Base-by-base conservation (phyloP, 2,888 invertebrate genomes). In the Hanleya hanleyi region DNA sequence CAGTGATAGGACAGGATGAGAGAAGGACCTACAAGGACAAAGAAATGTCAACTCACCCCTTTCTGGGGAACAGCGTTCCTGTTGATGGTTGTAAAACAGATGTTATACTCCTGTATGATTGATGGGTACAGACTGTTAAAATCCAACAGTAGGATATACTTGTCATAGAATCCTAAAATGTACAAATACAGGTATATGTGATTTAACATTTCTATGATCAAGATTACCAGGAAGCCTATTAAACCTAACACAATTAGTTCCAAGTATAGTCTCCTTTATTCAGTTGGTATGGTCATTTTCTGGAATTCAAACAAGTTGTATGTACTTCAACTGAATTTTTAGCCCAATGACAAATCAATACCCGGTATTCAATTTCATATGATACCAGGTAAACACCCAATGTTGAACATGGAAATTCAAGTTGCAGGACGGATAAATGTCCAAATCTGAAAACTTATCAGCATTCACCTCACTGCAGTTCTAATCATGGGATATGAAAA, bases 61-160 rank as follows among this genome's bases (percentile, higher is more conserved):
- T n/a, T n/a, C n/a, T n/a, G n/a, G n/a, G n/a, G n/a, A n/a, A n/a
- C n/a, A n/a, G 77, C 74, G 32, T 79, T 75, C 29, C 85, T 77
- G 66, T 81, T 79, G 22, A 90, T 84, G n/a, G 99, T 99, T 0
- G 99, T 99, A 89, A 99, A 99, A 90, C 99, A 99, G 81, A 99
- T 96, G 90, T 99, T 99, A 90, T 96, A 99, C 89, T 99, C 99
- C 89, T 99, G 99, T 83, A 99, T 99, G 80, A 99, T 99, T 88
- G 98, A 98, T 0, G 99, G 99, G 91, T 99, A 99, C 71, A 99
- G 92, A 0, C 98, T 98, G 92, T 99, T 99, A 91, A 99, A 99
- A 88, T 99, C 99, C 96, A 99, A 96, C 18, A 99, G 92, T 26
- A 99, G 92, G 74, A 99, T 95, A 61, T 95, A 94, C 90, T 96